A percentile compares a stretch with the other conserved stretches of the same genome.
Conservation (phyloP, 2,888 invertebrate species). For the Erpobdella octoculata region DNA sequence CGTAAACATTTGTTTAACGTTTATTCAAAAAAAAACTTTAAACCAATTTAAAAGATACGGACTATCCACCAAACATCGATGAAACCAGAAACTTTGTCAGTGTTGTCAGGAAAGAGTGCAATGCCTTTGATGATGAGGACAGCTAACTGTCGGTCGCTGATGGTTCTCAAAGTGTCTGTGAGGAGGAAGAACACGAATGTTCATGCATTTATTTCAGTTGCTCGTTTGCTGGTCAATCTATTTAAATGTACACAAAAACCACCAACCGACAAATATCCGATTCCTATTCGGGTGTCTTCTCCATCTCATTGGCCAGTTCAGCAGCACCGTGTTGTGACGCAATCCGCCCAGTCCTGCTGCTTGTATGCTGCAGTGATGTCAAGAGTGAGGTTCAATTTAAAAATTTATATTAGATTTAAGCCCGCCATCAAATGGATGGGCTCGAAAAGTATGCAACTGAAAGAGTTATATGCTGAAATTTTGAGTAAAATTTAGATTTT, state of each 20-base stretch:
- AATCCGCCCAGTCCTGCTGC: constrained; percentile 91
- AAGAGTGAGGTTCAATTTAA: too few relatives aligned
- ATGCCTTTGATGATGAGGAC: constrained; percentile 93
- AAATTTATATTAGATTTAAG: too few relatives aligned
- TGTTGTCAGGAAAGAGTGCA: constrained; percentile 87
- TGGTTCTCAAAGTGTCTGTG: constrained; percentile 61
- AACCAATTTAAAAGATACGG: constrained; percentile 57
- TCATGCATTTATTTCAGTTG: too few relatives aligned
- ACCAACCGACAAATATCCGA: constrained; percentile 13
- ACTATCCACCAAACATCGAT: constrained; percentile 99
- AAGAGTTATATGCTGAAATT: too few relatives aligned
- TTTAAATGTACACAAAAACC: background rate
- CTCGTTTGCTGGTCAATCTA: background rate
- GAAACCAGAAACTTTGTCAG: constrained; percentile 66
- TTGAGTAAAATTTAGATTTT: too few relatives aligned
- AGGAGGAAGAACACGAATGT: background rate
- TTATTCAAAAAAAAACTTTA: too few relatives aligned
- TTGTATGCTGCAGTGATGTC: constrained; percentile 66
- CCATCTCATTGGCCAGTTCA: background rate
- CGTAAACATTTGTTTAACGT: too few relatives aligned
- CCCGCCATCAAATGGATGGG: too few relatives aligned
- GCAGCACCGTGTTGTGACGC: constrained; percentile 71
- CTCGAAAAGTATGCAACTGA: too few relatives aligned
- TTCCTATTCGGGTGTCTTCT: constrained; percentile 1
- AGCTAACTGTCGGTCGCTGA: constrained; percentile 67